Evolutionary conservation across 2,888 invertebrate species (phyloP).

Genomic region (Ophion ellenae): DNA sequence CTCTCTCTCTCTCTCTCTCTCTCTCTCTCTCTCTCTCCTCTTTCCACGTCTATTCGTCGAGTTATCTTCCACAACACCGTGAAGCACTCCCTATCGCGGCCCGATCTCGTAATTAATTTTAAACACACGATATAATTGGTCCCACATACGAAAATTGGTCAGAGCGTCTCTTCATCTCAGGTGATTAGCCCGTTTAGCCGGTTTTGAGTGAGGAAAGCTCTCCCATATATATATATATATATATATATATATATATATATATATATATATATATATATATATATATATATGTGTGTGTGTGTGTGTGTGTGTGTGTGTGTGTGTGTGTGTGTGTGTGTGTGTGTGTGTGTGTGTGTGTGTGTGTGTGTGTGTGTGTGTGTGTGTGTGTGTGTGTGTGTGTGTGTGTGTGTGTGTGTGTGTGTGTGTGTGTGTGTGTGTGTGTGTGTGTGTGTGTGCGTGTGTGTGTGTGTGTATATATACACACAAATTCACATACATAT

Average conservation of each 20-base stretch:
- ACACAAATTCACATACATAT: background rate
- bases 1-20: slow-evolving; percentile 40
- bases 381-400: no score
- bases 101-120: slow-evolving; percentile 82
- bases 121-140: slow-evolving; percentile 82
- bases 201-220: slow-evolving; percentile 66
- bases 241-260: background rate
- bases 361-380: no score
- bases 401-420: no score
- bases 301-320: no score
- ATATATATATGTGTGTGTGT: no score
- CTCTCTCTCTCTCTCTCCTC: slow-evolving; percentile 30
- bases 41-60: slow-evolving; percentile 42
- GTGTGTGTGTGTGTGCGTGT: no score
- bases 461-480: no score
- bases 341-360: no score
- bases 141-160: slow-evolving; percentile 76
- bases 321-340: no score
- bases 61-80: slow-evolving; percentile 41
- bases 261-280: no score
- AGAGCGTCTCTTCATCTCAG: slow-evolving; percentile 68
- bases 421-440: no score
- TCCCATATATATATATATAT: slow-evolving; percentile 1
- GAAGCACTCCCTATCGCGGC: slow-evolving; percentile 72
- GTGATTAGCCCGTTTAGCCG: slow-evolving; percentile 72